Evolutionary conservation across 1,140 invertebrate genomes (phyloP), one percentile per base, ranked within the genome.

Genomic region (Pachypsylla venusta): DNA sequence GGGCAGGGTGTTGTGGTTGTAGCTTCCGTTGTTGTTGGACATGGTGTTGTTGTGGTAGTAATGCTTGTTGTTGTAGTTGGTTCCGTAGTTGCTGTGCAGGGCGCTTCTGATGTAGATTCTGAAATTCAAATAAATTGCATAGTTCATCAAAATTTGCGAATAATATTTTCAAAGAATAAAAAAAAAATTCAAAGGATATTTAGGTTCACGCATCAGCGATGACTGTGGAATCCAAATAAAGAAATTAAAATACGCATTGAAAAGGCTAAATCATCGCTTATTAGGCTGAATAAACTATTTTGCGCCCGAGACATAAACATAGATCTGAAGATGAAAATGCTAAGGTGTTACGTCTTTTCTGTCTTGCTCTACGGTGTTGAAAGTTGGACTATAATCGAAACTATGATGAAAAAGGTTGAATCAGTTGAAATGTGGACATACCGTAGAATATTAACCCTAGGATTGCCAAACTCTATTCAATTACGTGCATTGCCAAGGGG

Each of bases 191-290:
- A n/a, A n/a, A n/a, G n/a, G n/a, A n/a, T 56, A 56, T 35, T 25
- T 56, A 22, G 54, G 54, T 25, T 27, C 25, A 28, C 20, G 7
- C 20, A 27, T 56, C 19, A 56, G 20, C 20, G 54, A 56, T 56
- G 28, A 56, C 54, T 56, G 54, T n/a, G n/a, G 25, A 25, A 56
- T 56, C 54, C 25, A 27, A 25, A 5, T 19, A 12, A 56, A n/a
- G 40, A 58, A 58, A 58, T 58, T 25, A 58, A 53, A 58, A 40
- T 39, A 16, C 39, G 57, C 25, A 58, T 58, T 40, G 57, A 58
- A 39, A 58, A 58, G 24, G 57, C 57, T 42, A 42, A 35, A 25
- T 28, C 57, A 14, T 28, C 57, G 24, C 42, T 58, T 58, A 58
- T 58, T 16, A 58, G 20, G 42, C 24, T 53, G 25, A 58, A 40